A percentile compares a stretch with the other conserved stretches of the same genome.
These are phyloP conservation scores for Pachyrhynchus sulphureomaculatus DNA, from an alignment of 1,140 invertebrate species.

Conservation along the genomic window DNA sequence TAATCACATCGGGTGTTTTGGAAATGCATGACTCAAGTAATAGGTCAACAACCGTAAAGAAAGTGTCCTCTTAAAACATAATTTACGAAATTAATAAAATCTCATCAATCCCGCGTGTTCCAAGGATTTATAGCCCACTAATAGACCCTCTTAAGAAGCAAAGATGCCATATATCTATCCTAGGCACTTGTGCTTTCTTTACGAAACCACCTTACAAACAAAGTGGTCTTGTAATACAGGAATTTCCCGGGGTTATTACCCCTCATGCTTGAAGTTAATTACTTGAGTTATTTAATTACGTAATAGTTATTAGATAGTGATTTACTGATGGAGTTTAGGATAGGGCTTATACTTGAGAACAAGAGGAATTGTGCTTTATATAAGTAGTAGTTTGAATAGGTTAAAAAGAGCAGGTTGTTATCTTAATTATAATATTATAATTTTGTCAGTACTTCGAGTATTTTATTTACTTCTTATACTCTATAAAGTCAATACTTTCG, in stretches of 20 bases:
- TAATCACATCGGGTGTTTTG: too few species aligned
- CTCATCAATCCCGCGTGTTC: slow-evolving; percentile 20
- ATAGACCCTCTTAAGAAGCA: slow-evolving; percentile 19
- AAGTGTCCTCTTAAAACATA: not conserved
- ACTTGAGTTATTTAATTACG: not conserved
- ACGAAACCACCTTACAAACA: slow-evolving; percentile 23
- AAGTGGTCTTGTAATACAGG: slow-evolving; percentile 21
- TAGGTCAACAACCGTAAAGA: slow-evolving; percentile 14
- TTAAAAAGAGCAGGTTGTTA: too few species aligned
- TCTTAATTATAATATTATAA: too few species aligned
- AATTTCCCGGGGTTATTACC: slow-evolving; percentile 1
- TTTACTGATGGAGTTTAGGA: not conserved
- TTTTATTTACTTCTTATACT: too few species aligned
- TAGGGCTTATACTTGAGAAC: too few species aligned
- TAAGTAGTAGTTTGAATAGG: too few species aligned
- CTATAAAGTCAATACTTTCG: too few species aligned
- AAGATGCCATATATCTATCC: slow-evolving; percentile 26
- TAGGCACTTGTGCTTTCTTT: slow-evolving; percentile 21
- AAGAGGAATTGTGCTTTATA: too few species aligned
- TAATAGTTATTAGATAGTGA: slow-evolving; percentile 9
- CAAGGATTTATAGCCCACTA: slow-evolving; percentile 13
- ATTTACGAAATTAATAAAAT: slow-evolving; percentile 20
- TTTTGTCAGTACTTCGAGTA: too few species aligned
- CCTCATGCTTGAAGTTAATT: not conserved
- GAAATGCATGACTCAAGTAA: too few species aligned